phyloP scores from a whole-genome alignment of 2,888 invertebrate species.

The Abrostola triplasia region DNA sequence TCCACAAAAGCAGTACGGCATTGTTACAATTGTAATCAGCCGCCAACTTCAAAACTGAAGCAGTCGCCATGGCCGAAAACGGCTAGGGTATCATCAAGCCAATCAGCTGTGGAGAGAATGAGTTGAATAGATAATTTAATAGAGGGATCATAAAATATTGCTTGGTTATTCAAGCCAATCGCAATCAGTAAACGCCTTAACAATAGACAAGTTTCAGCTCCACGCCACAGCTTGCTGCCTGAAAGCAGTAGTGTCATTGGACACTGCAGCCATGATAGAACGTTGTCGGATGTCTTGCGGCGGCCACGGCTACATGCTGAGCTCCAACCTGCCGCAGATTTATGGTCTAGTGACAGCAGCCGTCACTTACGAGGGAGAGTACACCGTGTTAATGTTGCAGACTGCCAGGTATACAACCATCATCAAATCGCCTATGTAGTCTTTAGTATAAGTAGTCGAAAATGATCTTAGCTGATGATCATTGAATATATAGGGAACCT shows the following conservation, averaged over 20 bases:
- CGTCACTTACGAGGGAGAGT: slow-evolving; percentile 98
- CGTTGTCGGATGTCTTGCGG: slow-evolving; percentile 96
- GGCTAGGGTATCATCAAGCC: too few relatives aligned
- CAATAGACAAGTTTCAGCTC: slow-evolving; percentile 84
- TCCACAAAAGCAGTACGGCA: too few relatives aligned
- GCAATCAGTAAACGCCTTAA: neutral
- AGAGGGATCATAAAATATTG: neutral
- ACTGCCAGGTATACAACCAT: slow-evolving; percentile 90
- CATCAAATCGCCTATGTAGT: neutral
- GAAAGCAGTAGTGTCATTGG: slow-evolving; percentile 94
- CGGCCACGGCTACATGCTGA: slow-evolving; percentile 97
- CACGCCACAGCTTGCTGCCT: slow-evolving; percentile 96
- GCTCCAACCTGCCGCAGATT: slow-evolving; percentile 95
- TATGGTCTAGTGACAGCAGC: slow-evolving; percentile 95
- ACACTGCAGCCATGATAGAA: slow-evolving; percentile 92
- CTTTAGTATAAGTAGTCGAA: neutral
- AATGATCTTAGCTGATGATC: neutral
- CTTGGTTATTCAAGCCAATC: neutral
- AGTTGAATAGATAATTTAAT: neutral
- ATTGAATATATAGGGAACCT: too few relatives aligned
- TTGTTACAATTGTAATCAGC: too few relatives aligned
- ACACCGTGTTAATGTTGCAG: slow-evolving; percentile 97
- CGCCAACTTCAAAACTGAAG: too few relatives aligned
- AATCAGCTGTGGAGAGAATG: neutral
- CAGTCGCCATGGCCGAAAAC: too few relatives aligned